These are phyloP conservation scores for Amphipoea oculea DNA, from an alignment of 2,888 invertebrate species.

Conservation along the genomic window DNA sequence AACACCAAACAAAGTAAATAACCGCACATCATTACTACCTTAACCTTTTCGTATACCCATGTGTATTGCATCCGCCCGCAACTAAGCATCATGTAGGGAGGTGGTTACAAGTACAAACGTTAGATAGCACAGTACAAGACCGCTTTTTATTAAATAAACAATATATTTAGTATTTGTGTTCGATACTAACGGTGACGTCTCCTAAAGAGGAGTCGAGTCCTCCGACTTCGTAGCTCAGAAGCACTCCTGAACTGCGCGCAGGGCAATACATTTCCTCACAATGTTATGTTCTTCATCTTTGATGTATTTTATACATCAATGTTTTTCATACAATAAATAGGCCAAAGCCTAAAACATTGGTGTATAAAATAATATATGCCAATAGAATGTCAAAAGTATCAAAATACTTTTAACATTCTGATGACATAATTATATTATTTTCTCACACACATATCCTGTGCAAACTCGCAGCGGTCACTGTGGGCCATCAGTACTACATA, in stretches of 20 bases:
- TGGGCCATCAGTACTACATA: not conserved
- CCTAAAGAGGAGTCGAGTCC: no score
- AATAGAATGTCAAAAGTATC: no score
- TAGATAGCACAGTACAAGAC: not conserved
- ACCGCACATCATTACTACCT: not conserved
- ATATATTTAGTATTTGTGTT: not conserved
- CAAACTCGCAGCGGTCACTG: not conserved
- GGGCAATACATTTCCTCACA: not conserved
- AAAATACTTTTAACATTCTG: not conserved
- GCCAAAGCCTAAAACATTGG: no score
- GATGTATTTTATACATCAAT: no score
- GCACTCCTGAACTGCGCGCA: not conserved
- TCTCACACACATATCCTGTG: not conserved
- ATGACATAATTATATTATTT: no score
- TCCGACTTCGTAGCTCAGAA: not conserved
- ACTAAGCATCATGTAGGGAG: not conserved
- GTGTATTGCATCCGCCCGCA: not conserved
- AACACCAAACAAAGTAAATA: slow-evolving; percentile 24
- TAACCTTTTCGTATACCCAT: not conserved
- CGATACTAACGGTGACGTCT: not conserved
- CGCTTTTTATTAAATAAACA: not conserved
- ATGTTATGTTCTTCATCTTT: not conserved
- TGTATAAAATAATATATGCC: no score
- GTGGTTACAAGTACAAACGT: not conserved
- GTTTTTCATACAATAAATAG: not conserved